phyloP scores from a whole-genome alignment of 2,888 invertebrate species.

The Calliphora vomitoria region DNA sequence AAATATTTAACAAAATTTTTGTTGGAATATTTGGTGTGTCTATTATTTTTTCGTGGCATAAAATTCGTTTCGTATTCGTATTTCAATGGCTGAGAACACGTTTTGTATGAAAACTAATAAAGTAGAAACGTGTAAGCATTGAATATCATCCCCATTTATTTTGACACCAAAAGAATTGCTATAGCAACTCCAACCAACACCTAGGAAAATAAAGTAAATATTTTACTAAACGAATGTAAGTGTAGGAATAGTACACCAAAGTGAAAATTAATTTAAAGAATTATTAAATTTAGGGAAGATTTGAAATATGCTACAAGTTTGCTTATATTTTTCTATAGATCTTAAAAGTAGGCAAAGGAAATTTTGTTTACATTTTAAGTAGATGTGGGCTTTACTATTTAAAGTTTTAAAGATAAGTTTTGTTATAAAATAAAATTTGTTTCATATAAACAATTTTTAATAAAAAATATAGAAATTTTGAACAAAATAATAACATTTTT shows the following conservation, averaged over 20 bases:
- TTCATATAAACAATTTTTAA: too few relatives aligned
- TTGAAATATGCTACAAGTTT: not conserved
- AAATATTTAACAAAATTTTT: not conserved
- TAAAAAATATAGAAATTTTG: too few relatives aligned
- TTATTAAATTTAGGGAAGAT: not conserved
- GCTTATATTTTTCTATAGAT: not conserved
- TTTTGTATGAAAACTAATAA: constrained; percentile 66
- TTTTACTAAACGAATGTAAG: too few relatives aligned
- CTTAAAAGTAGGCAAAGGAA: not conserved
- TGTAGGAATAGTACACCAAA: too few relatives aligned
- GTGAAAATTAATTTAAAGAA: too few relatives aligned
- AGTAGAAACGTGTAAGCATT: constrained; percentile 54
- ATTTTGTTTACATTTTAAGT: too few relatives aligned
- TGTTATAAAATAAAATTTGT: too few relatives aligned
- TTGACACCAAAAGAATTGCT: not conserved
- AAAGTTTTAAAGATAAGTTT: too few relatives aligned
- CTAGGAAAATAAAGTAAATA: too few relatives aligned
- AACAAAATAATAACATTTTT: too few relatives aligned
- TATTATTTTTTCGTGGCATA: not conserved
- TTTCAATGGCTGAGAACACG: constrained; percentile 51
- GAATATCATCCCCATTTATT: constrained; percentile 18
- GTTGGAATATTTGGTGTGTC: not conserved
- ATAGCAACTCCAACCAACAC: not conserved
- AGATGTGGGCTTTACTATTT: too few relatives aligned
- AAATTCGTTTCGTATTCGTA: not conserved